A percentile compares a stretch with the other conserved stretches of the same genome.
These are phyloP conservation scores for Batillaria attramentaria DNA, from an alignment of 1,140 invertebrate species.

Conservation along the genomic window DNA sequence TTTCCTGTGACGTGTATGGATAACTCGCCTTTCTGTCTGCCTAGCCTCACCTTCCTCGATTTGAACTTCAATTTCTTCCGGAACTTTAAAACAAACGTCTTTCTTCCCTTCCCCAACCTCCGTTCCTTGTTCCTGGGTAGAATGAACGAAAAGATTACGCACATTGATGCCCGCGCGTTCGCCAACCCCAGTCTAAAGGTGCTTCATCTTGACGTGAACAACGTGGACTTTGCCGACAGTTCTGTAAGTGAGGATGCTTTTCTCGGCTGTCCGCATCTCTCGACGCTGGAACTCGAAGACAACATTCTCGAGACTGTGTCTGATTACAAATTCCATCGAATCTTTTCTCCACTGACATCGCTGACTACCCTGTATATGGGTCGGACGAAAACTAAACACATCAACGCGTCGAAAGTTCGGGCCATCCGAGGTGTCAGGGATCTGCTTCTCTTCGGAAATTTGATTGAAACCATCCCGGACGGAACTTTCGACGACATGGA, in stretches of 20 bases:
- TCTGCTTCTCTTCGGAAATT: background rate
- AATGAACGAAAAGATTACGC: background rate
- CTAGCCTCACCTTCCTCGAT: background rate
- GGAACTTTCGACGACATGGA: background rate
- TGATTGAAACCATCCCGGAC: background rate
- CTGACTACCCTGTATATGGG: background rate
- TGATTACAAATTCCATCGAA: background rate
- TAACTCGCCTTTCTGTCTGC: background rate
- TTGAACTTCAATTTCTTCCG: background rate
- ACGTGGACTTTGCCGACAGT: background rate
- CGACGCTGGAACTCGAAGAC: background rate
- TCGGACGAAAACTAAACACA: background rate
- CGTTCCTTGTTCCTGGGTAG: background rate
- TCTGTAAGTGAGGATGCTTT: background rate
- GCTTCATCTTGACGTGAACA: background rate
- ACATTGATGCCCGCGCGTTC: background rate
- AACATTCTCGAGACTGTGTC: background rate
- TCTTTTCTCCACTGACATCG: background rate
- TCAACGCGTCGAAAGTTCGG: background rate
- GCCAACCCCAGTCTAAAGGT: background rate
- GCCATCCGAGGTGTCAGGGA: background rate
- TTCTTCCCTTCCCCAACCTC: background rate
- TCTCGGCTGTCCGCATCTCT: background rate
- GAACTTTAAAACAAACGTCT: background rate
- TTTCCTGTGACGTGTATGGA: background rate